Conservation (phyloP, 2,113 vertebrate species). For the Phaetusa simplex region DNA sequence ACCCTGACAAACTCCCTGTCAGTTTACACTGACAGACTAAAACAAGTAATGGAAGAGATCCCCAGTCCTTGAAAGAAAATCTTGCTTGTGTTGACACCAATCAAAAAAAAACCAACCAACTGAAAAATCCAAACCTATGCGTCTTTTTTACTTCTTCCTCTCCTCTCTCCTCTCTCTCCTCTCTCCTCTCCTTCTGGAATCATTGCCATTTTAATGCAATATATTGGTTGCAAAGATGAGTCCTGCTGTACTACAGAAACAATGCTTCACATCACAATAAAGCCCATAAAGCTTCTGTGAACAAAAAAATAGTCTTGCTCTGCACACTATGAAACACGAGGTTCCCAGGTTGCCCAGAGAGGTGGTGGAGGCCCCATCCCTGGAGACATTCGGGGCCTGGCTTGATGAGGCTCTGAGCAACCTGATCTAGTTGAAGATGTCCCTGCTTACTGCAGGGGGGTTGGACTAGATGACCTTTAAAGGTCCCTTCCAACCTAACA, state of each 20-base stretch:
- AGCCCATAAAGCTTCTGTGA: neutral
- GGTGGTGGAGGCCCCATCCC: too few relatives aligned
- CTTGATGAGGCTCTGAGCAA: too few relatives aligned
- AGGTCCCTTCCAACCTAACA: too few relatives aligned
- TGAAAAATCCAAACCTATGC: neutral
- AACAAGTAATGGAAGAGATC: neutral
- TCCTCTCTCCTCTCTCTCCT: too few relatives aligned
- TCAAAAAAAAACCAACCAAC: neutral
- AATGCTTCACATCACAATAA: neutral
- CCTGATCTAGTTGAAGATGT: too few relatives aligned
- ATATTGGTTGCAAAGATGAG: neutral
- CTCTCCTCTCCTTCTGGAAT: neutral
- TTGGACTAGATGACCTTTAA: too few relatives aligned
- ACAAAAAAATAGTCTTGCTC: neutral
- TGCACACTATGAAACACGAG: neutral
- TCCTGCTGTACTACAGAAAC: neutral
- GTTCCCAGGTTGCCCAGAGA: neutral
- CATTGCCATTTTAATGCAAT: neutral
- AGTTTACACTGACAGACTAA: neutral
- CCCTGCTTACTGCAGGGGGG: too few relatives aligned
- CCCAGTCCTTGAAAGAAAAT: neutral
- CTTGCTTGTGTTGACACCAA: neutral
- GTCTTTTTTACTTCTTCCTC: neutral
- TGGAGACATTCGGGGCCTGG: too few relatives aligned
- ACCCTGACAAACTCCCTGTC: neutral